These are phyloP conservation scores for Magallana ariakensis DNA, from an alignment of 1,140 invertebrate species.

Conservation along the genomic window DNA sequence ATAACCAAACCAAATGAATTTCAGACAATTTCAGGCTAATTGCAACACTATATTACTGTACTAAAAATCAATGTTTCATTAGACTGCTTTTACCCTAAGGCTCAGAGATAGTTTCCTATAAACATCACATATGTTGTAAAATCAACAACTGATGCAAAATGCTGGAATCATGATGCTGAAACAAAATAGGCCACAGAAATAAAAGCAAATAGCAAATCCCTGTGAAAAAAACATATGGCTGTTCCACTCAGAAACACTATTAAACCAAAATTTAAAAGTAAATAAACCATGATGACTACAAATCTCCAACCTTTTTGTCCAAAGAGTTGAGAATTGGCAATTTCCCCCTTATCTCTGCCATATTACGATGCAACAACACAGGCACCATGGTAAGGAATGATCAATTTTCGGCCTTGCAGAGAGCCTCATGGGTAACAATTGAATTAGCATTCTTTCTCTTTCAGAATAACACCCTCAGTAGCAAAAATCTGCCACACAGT, in stretches of 20 bases:
- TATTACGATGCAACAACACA: constrained; percentile 40
- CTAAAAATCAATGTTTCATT: constrained; percentile 32
- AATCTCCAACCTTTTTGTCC: constrained; percentile 42
- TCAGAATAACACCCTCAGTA: constrained; percentile 23
- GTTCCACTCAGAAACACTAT: not conserved
- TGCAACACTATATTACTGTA: constrained; percentile 19
- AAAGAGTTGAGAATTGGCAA: constrained; percentile 36
- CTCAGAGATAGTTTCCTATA: constrained; percentile 7
- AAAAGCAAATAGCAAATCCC: not conserved
- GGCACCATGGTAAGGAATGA: constrained; percentile 40
- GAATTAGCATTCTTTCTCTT: constrained; percentile 38
- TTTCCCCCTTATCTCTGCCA: constrained; percentile 37
- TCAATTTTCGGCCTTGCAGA: constrained; percentile 42
- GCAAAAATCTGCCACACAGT: constrained; percentile 11
- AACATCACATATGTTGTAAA: constrained; percentile 35
- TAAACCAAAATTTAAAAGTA: not conserved
- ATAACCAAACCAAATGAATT: not conserved
- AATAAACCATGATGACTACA: not conserved
- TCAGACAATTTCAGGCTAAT: not conserved
- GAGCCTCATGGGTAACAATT: constrained; percentile 43
- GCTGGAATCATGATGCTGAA: not conserved
- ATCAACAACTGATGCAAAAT: constrained; percentile 13
- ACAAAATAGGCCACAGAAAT: not conserved
- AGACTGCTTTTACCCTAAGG: constrained; percentile 3
- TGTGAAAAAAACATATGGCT: not conserved